Evolutionary conservation across 1,140 invertebrate genomes (phyloP).

Genomic region (Cryptotermes secundus): DNA sequence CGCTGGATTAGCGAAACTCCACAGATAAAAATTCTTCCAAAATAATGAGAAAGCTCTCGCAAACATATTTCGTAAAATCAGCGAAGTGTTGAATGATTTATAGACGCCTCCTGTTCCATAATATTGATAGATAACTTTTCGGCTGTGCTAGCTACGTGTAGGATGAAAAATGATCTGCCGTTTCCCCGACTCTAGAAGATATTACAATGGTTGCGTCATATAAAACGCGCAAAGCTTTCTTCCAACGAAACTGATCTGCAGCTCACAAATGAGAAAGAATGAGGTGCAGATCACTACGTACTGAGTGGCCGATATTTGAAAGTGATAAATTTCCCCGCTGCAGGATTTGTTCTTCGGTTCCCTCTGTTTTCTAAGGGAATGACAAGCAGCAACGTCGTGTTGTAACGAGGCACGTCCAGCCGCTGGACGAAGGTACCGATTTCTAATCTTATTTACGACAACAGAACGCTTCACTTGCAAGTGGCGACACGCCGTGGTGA

Average conservation of each 20-base stretch:
- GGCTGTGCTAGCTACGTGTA: neutral
- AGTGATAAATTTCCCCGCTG: neutral
- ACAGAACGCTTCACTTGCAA: too few species aligned
- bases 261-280: constrained; percentile 2
- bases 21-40: neutral
- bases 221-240: neutral
- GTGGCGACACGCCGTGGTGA: too few species aligned
- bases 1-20: neutral
- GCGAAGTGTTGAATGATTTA: constrained; percentile 16
- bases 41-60: neutral
- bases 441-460: too few species aligned
- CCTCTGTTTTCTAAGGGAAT: neutral
- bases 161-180: neutral
- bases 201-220: neutral
- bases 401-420: too few species aligned
- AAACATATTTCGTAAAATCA: constrained; percentile 10
- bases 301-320: neutral
- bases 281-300: neutral
- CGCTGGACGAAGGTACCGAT: too few species aligned
- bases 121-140: constrained; percentile 15
- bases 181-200: neutral
- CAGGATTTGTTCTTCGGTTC: neutral
- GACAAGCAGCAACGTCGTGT: neutral
- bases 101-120: neutral
- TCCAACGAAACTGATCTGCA: neutral